Base-by-base conservation (phyloP, 2,113 vertebrate genomes). In the Cathartes aura region DNA sequence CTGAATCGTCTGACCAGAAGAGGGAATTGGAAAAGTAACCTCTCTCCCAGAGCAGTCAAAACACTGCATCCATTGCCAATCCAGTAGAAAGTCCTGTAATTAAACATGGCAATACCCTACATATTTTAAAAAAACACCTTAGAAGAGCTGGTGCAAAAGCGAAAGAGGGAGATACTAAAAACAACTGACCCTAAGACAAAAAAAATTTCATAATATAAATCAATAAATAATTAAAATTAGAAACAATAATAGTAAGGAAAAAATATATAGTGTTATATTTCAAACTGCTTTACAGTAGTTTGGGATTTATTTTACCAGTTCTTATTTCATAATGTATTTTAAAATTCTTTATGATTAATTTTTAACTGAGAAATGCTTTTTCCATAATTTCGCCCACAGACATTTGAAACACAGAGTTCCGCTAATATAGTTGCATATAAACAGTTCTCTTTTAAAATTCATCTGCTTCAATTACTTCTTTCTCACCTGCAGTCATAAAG, bases 331-430 rank as follows among this genome's bases (percentile, higher is more conserved):
- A 62, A 80, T 32, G 11, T 53, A 74, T 84, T 87, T 81, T 81
- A 12, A 94, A 75, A 42, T 56, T 89, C 40, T 83, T 80, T 67
- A 89, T n/a, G 43, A 91, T 53, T 6, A 86, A 86, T 90, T 92
- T 95, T 95, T 90, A 94, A 90, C 55, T 38, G n/a, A 95, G 53
- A 90, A 91, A 66, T 0, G 7, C 26, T 72, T 90, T 89, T 90
- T 47, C 75, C 24, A 27, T 82, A 67, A 84, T 81, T 93, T 89
- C 95, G 89, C 76, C 70, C 55, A 71, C 38, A 84, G 81, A 82
- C 45, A 89, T 84, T 84, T 91, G 63, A 95, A 89, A 74, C 76
- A 84, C 47, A 42, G n/a, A 27, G 27, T 87, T 96, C 55, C 32
- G 79, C 32, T 75, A 47, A 71, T 21, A 34, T 17, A 94, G 82